phyloP scores from a whole-genome alignment of 2,888 invertebrate genomes.

The Neoitamus cyanurus region DNA sequence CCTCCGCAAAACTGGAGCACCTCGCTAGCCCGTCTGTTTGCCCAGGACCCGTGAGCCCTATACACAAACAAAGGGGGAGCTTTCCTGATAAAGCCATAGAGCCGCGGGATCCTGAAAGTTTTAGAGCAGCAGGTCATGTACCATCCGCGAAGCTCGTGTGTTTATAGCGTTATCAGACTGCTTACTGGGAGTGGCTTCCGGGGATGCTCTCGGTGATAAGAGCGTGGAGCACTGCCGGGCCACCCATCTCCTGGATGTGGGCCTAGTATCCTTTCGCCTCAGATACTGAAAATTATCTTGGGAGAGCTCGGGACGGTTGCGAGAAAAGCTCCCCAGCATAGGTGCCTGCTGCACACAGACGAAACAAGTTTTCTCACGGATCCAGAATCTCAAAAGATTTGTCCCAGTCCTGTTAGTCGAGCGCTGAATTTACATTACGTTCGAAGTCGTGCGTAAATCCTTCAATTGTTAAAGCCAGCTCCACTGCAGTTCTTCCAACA shows the following conservation, averaged over 20 bases:
- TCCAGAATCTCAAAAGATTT: slow-evolving; percentile 47
- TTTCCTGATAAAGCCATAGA: not conserved
- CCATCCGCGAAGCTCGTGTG: not conserved
- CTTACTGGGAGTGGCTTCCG: slow-evolving; percentile 44
- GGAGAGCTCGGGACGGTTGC: not conserved
- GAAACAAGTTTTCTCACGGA: slow-evolving; percentile 20
- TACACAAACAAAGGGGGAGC: not conserved
- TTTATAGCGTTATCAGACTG: not conserved
- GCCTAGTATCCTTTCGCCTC: not conserved
- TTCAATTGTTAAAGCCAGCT: slow-evolving; percentile 9
- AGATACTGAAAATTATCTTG: not conserved
- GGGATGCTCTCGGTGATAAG: slow-evolving; percentile 17
- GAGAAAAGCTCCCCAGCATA: not conserved
- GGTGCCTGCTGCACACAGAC: not conserved
- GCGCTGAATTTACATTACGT: slow-evolving; percentile 53
- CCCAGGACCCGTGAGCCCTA: not conserved
- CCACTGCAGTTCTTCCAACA: not conserved
- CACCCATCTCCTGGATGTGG: not conserved
- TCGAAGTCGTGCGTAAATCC: slow-evolving; percentile 50
- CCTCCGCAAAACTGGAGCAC: slow-evolving; percentile 13
- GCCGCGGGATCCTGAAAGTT: not conserved
- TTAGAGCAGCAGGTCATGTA: slow-evolving; percentile 35
- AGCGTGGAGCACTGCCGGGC: not conserved
- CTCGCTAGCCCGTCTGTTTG: slow-evolving; percentile 6
- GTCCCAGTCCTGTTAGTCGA: slow-evolving; percentile 52